Evolutionary conservation across 2,113 vertebrate species (phyloP).

Genomic region (Nicator chloris): DNA sequence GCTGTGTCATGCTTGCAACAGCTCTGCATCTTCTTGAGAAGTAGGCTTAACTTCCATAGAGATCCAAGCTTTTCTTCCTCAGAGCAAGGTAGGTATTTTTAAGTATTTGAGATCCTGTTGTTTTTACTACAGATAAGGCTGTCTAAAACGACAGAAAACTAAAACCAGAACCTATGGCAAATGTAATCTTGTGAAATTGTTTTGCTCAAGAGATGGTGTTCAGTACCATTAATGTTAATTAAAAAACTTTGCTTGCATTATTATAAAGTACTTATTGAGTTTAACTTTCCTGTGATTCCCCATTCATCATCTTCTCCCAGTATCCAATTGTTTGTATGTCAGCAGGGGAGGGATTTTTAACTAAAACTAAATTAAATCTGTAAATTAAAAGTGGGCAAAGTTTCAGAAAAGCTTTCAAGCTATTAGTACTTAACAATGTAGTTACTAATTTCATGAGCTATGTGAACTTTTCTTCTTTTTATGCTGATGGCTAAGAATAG

Average conservation of each 20-base stretch:
- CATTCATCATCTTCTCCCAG: neutral
- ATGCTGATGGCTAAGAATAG: neutral
- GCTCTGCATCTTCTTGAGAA: constrained; percentile 83
- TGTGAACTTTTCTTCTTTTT: neutral
- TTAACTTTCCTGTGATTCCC: neutral
- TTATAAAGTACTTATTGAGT: neutral
- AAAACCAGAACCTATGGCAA: neutral
- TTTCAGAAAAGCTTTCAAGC: neutral
- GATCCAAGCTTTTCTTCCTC: constrained; percentile 88
- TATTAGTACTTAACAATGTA: neutral
- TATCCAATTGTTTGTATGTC: neutral
- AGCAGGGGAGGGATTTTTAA: neutral
- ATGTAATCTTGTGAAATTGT: neutral
- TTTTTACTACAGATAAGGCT: neutral
- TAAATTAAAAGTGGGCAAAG: neutral
- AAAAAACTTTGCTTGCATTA: neutral
- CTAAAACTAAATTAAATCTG: neutral
- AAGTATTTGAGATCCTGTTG: neutral
- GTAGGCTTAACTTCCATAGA: constrained; percentile 87
- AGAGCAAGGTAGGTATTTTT: constrained; percentile 80
- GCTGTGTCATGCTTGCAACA: constrained; percentile 85
- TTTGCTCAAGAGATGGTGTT: neutral
- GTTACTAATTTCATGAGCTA: neutral
- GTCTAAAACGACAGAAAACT: neutral
- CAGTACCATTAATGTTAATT: neutral